Conservation (phyloP, 1,140 invertebrate species). For the Cyphomyrmex costatus region DNA sequence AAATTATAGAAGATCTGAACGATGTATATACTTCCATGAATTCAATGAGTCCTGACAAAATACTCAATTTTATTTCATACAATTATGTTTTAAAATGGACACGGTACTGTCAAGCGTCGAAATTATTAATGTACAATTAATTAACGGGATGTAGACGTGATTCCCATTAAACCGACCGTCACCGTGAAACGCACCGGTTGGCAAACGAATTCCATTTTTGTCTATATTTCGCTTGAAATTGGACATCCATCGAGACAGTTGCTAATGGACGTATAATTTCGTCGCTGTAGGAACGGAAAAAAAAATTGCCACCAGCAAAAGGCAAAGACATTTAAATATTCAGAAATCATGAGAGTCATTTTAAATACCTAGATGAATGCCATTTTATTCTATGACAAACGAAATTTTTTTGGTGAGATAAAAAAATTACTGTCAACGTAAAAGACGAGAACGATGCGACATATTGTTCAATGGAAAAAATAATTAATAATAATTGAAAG, state of each 20-base stretch:
- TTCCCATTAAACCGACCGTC: constrained; percentile 21
- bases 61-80: constrained; percentile 30
- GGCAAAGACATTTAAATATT: constrained; percentile 67
- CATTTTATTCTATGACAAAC: constrained; percentile 25
- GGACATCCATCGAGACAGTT: constrained; percentile 26
- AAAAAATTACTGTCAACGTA: neutral
- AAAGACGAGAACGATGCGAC: constrained; percentile 13
- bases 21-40: constrained; percentile 4
- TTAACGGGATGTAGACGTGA: constrained; percentile 30
- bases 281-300: neutral
- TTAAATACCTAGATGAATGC: constrained; percentile 32
- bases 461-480: neutral
- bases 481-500: neutral
- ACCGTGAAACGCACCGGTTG: neutral
- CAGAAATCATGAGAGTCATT: constrained; percentile 18
- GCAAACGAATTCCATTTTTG: constrained; percentile 40
- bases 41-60: neutral
- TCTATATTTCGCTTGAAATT: constrained; percentile 12
- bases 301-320: neutral
- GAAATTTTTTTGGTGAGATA: constrained; percentile 35
- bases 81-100: constrained; percentile 43
- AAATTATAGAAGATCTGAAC: neutral
- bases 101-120: constrained; percentile 3
- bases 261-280: constrained; percentile 53
- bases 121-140: constrained; percentile 45